Evolutionary conservation across 2,113 vertebrate genomes (phyloP).

Genomic region (Nanorana parkeri): DNA sequence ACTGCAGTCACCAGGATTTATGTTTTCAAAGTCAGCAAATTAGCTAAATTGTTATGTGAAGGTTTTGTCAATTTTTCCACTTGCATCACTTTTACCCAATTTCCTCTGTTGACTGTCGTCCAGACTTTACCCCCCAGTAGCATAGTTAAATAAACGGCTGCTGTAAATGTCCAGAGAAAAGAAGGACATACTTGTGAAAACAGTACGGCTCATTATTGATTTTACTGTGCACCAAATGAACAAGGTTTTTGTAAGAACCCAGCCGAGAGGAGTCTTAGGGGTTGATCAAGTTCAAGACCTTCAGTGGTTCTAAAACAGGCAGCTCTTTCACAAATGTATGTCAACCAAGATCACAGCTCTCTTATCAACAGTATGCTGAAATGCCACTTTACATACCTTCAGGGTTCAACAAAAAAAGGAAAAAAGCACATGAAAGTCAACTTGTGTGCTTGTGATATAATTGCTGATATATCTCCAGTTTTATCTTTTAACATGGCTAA

Average conservation of each 20-base stretch:
- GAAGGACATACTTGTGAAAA: constrained; percentile 13
- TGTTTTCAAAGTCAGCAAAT: neutral
- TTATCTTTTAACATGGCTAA: neutral
- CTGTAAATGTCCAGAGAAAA: constrained; percentile 17
- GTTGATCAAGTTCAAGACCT: constrained; percentile 32
- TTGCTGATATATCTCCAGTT: neutral
- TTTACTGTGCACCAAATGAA: constrained; percentile 6
- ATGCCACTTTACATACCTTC: neutral
- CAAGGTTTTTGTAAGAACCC: neutral
- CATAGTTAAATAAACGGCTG: constrained; percentile 24
- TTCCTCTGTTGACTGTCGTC: neutral
- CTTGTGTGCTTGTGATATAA: neutral
- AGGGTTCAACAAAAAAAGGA: neutral
- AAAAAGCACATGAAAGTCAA: neutral
- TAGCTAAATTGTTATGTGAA: neutral
- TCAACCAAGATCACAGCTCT: constrained; percentile 4
- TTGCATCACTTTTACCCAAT: constrained; percentile 4
- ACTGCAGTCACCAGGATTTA: no score
- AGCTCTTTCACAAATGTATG: neutral
- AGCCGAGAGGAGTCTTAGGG: neutral
- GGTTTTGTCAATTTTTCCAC: constrained; percentile 10
- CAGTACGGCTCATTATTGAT: constrained; percentile 4
- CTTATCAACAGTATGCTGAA: neutral
- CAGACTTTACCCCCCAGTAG: constrained; percentile 16
- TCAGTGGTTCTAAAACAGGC: neutral